Conservation (phyloP, 2,113 vertebrate genomes). For the Tetrax tetrax region DNA sequence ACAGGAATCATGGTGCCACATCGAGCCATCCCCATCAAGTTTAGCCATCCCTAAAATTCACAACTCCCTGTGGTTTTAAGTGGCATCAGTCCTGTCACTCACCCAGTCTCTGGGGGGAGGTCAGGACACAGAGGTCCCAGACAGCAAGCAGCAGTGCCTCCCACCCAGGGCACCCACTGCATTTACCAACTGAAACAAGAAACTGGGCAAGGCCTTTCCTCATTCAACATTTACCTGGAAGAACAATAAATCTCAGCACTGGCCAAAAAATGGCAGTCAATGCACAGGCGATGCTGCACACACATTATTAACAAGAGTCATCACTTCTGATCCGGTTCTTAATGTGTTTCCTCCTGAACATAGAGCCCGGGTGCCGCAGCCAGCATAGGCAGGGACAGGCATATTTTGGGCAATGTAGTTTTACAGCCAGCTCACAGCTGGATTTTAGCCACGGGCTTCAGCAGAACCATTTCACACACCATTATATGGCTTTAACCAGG, state of each 20-base stretch:
- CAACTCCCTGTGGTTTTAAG: background rate
- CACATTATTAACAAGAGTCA: slow-evolving; percentile 30
- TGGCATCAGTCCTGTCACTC: background rate
- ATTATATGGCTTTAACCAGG: slow-evolving; percentile 61
- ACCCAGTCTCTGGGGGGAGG: background rate
- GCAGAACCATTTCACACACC: slow-evolving; percentile 60
- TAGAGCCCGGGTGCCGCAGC: background rate
- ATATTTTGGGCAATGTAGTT: background rate
- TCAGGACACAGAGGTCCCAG: background rate
- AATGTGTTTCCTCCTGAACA: slow-evolving; percentile 62
- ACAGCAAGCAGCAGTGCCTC: background rate
- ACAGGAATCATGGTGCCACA: background rate
- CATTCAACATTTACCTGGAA: slow-evolving; percentile 27
- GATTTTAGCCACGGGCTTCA: slow-evolving; percentile 19
- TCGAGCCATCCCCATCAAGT: background rate
- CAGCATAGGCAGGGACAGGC: background rate
- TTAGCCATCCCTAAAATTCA: background rate
- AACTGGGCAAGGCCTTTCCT: slow-evolving; percentile 43
- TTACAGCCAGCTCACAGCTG: slow-evolving; percentile 18
- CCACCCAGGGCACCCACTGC: background rate
- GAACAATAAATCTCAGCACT: slow-evolving; percentile 53
- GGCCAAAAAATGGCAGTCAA: slow-evolving; percentile 29
- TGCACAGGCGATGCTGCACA: background rate
- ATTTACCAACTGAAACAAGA: slow-evolving; percentile 23
- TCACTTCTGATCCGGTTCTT: slow-evolving; percentile 59